Percentiles rank a stretch among this genome's conserved stretches.
Evolutionary conservation across 1,140 invertebrate genomes (phyloP).

Genomic region (Neodiprion virginianus): DNA sequence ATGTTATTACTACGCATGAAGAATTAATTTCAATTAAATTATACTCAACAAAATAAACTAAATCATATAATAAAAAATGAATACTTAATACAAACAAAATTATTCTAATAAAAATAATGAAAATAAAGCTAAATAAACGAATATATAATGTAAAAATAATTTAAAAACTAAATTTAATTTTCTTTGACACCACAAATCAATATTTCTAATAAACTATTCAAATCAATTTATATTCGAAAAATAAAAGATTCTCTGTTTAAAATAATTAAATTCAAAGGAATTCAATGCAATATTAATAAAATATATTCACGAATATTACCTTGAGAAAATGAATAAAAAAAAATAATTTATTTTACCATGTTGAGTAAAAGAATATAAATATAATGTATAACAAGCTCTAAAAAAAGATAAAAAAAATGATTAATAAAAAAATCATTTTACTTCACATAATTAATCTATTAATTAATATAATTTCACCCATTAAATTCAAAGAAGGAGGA

Average conservation of each 20-base stretch:
- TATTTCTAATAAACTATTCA: too few relatives aligned
- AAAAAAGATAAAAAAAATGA: too few relatives aligned
- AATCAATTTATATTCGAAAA: too few relatives aligned
- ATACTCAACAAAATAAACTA: constrained; percentile 22
- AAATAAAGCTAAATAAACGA: constrained; percentile 52
- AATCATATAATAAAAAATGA: constrained; percentile 58
- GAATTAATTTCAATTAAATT: too few relatives aligned
- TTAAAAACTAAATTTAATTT: constrained; percentile 39
- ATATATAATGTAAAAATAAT: constrained; percentile 53
- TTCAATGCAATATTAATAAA: constrained; percentile 66
- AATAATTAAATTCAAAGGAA: constrained; percentile 68
- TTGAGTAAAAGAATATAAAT: constrained; percentile 15
- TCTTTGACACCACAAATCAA: too few relatives aligned
- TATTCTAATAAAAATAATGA: constrained; percentile 45
- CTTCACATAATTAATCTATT: constrained; percentile 39
- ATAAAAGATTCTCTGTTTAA: constrained; percentile 53
- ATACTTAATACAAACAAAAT: constrained; percentile 45
- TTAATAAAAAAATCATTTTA: too few relatives aligned
- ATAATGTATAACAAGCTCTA: too few relatives aligned
- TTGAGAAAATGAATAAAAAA: constrained; percentile 50
- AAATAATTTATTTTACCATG: constrained; percentile 61
- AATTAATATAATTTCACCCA: constrained; percentile 67
- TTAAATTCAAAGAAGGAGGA: constrained; percentile 50
- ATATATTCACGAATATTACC: constrained; percentile 63
- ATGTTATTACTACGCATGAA: too few relatives aligned